phyloP scores from a whole-genome alignment of 2,113 vertebrate genomes.

The Actenoides lindsayi region DNA sequence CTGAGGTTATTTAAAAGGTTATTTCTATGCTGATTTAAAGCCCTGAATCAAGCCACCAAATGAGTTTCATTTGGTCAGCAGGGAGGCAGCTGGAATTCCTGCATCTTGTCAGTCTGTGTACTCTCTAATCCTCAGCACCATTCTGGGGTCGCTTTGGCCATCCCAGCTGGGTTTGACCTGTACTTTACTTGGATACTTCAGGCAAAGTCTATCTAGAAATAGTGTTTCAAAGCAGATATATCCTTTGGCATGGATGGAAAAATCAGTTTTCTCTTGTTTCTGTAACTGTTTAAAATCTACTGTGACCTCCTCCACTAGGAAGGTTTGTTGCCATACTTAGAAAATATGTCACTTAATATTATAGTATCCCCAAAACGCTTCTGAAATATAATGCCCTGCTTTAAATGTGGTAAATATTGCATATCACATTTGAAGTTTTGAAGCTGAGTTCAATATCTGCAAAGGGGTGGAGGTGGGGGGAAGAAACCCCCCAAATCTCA shows the following conservation, averaged over 20 bases:
- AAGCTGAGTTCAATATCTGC: not conserved
- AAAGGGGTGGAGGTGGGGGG: not conserved
- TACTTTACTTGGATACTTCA: not conserved
- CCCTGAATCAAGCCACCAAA: not conserved
- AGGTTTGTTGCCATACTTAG: not conserved
- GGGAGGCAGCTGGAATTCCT: not conserved
- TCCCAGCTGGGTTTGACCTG: not conserved
- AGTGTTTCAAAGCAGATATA: not conserved
- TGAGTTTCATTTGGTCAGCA: not conserved
- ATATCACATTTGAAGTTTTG: not conserved
- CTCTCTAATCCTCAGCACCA: not conserved
- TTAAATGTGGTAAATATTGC: not conserved
- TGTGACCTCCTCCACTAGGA: not conserved
- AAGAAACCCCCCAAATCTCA: not conserved
- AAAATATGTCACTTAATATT: not conserved
- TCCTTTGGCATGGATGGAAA: not conserved
- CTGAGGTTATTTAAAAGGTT: not conserved
- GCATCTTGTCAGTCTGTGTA: not conserved
- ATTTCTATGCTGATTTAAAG: not conserved
- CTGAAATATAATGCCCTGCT: not conserved
- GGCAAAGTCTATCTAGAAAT: not conserved
- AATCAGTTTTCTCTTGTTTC: not conserved
- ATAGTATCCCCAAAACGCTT: not conserved
- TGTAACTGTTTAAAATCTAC: not conserved
- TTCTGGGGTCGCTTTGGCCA: not conserved